Evolutionary conservation across 2,888 invertebrate genomes (phyloP).

Genomic region (Theodoxus fluviatilis): DNA sequence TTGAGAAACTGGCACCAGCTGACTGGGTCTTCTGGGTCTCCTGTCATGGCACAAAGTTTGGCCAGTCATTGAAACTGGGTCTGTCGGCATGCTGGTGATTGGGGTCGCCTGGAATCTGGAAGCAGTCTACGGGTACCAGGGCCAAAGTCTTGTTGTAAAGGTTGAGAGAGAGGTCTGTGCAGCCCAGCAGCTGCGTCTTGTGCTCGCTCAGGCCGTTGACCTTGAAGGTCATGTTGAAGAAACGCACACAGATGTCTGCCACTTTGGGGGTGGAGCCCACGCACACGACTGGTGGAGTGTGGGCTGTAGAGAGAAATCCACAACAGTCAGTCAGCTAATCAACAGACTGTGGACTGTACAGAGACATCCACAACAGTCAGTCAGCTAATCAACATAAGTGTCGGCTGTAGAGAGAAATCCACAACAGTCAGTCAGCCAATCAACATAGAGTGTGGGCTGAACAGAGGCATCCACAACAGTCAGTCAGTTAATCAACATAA

Average conservation of each 20-base stretch:
- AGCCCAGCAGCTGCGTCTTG: conserved; percentile 52
- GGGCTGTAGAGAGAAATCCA: conserved; percentile 39
- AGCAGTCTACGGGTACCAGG: conserved; percentile 53
- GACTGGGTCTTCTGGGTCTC: no score
- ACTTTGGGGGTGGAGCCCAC: conserved; percentile 49
- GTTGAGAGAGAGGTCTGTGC: conserved; percentile 49
- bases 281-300: conserved; percentile 52
- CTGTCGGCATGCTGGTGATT: conserved; percentile 35
- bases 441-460: neutral
- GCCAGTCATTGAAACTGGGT: no score
- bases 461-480: no score
- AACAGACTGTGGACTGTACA: neutral
- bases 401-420: neutral
- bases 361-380: neutral
- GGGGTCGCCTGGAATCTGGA: conserved; percentile 52
- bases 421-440: no score
- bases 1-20: neutral
- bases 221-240: conserved; percentile 51
- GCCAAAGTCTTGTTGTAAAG: conserved; percentile 52
- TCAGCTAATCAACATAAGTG: neutral
- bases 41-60: conserved; percentile 30
- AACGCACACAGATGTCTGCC: conserved; percentile 51
- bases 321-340: neutral
- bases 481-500: no score
- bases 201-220: conserved; percentile 49